phyloP scores from a whole-genome alignment of 2,113 vertebrate genomes.

The Pungitius pungitius region DNA sequence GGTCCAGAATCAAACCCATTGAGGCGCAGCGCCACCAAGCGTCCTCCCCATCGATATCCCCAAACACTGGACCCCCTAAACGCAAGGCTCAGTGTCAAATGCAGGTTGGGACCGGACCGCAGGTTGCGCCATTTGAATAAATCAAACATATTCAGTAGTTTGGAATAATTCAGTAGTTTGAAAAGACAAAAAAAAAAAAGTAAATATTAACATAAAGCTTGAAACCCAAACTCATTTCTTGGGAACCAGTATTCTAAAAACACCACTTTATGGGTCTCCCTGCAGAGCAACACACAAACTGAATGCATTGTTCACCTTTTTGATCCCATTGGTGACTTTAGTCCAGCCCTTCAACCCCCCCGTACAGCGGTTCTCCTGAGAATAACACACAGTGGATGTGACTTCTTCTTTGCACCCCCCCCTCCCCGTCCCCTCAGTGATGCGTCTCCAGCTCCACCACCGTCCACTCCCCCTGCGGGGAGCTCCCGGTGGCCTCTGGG shows the following conservation, averaged over 20 bases:
- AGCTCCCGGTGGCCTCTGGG: slow-evolving; percentile 85
- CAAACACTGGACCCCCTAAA: neutral
- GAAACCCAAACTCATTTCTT: neutral
- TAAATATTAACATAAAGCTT: neutral
- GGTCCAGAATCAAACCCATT: neutral
- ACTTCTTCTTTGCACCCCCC: no score
- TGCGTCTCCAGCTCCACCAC: slow-evolving; percentile 93
- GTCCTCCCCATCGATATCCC: no score
- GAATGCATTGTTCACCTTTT: neutral
- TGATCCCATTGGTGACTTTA: neutral
- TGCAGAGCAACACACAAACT: neutral
- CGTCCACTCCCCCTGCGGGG: slow-evolving; percentile 91
- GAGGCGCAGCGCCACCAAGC: slow-evolving; percentile 11
- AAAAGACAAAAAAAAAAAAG: neutral
- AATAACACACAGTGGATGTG: no score
- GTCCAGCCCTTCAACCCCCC: neutral
- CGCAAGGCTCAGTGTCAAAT: neutral
- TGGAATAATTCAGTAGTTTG: neutral
- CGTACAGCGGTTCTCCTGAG: neutral
- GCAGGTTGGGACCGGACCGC: neutral
- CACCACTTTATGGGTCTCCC: neutral
- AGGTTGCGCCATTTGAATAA: neutral
- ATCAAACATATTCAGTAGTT: slow-evolving; percentile 6
- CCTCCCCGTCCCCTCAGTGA: slow-evolving; percentile 79
- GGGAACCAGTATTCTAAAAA: slow-evolving; percentile 28